Conservation (phyloP, 2,797 vertebrate species). For the Masticophis lateralis region DNA sequence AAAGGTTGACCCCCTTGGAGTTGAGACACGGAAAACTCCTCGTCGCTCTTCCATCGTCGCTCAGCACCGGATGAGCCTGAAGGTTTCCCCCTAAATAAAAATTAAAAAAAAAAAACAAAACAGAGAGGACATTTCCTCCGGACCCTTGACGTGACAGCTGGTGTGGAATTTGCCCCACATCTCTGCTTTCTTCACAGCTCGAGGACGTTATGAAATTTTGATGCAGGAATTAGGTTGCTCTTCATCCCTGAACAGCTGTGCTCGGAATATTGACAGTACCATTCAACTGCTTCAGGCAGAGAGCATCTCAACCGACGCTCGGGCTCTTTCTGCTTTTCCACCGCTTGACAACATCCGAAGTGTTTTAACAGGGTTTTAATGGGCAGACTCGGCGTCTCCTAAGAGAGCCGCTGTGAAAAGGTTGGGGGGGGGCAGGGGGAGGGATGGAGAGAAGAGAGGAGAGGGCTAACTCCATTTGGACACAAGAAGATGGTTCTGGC, state of each 20-base stretch:
- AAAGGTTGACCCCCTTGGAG: background rate
- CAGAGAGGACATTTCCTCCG: constrained; percentile 73
- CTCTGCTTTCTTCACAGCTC: constrained; percentile 66
- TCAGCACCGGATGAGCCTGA: no score
- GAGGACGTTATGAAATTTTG: constrained; percentile 92
- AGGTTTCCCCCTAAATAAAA: background rate
- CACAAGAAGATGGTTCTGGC: constrained; percentile 81
- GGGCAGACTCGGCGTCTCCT: constrained; percentile 83
- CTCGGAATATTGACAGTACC: constrained; percentile 96
- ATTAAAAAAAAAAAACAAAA: constrained; percentile 20
- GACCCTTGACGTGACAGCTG: constrained; percentile 67
- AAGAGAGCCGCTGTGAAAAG: constrained; percentile 81
- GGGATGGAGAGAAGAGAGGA: no score
- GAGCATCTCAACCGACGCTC: constrained; percentile 77
- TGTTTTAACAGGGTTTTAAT: constrained; percentile 99
- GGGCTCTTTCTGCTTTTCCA: constrained; percentile 82
- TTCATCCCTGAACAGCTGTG: constrained; percentile 92
- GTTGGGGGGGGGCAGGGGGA: background rate
- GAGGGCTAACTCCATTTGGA: constrained; percentile 65
- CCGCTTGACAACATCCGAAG: constrained; percentile 95
- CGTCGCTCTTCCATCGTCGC: no score
- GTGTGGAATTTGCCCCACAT: constrained; percentile 62
- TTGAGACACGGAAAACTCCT: background rate
- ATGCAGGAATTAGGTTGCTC: constrained; percentile 97
- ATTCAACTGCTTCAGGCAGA: constrained; percentile 83